phyloP scores from a whole-genome alignment of 2,888 invertebrate species.

The Acronicta aceris region DNA sequence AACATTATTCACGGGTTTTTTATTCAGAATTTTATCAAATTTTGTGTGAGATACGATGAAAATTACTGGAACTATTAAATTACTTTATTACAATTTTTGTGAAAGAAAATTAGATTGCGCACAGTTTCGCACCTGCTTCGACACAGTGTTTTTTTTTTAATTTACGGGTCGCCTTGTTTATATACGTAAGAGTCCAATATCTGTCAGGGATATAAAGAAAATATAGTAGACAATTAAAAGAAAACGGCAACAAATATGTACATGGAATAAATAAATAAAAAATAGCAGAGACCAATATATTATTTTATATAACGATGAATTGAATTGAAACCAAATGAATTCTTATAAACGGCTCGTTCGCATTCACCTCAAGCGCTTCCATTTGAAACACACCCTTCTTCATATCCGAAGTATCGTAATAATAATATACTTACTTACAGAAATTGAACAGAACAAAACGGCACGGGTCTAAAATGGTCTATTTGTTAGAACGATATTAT shows the following conservation, averaged over 20 bases:
- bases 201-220: too few relatives aligned
- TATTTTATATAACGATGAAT: constrained; percentile 12
- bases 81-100: too few relatives aligned
- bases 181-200: too few relatives aligned
- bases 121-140: too few relatives aligned
- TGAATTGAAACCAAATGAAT: constrained; percentile 17
- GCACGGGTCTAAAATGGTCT: constrained; percentile 29
- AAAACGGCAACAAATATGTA: neutral
- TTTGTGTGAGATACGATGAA: too few relatives aligned
- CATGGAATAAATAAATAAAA: neutral
- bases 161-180: too few relatives aligned
- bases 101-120: too few relatives aligned
- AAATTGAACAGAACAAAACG: constrained; percentile 50
- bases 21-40: too few relatives aligned
- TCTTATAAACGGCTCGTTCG: constrained; percentile 47
- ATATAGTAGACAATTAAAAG: neutral
- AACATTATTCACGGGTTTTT: constrained; percentile 1
- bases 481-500: constrained; percentile 32
- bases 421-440: constrained; percentile 50
- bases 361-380: constrained; percentile 42
- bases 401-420: constrained; percentile 42
- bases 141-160: too few relatives aligned
- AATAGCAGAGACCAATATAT: constrained; percentile 29
- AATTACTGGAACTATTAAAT: neutral
- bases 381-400: constrained; percentile 44